Base-by-base conservation (phyloP, 2,797 vertebrate species). In the Telmatherina bonti region DNA sequence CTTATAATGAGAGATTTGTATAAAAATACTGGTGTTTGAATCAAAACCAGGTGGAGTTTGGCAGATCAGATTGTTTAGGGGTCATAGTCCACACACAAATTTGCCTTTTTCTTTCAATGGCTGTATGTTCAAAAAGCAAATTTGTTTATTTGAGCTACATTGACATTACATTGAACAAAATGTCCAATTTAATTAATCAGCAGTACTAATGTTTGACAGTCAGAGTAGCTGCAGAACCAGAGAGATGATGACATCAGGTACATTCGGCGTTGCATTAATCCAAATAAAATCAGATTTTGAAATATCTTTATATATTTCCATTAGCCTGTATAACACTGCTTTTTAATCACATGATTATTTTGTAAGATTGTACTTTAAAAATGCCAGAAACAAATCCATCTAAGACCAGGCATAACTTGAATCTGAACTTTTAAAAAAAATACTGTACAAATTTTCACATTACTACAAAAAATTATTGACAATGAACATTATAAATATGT, bases 351-450 rank as follows among this genome's bases (percentile, higher is more conserved):
- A 47, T 22, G 7, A n/a, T 47, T 47, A n/a, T 47, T 47, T 9
- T 9, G 20, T 22, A 10, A 22, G 7, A 18, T 43, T 43, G 16
- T 20, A 18, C 18, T 43, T 10, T 16, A 13, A 41, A 49, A 49
- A 49, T 31, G 5, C 20, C 53, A 47, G 49, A 53, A 49, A 49
- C 24, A 81, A 59, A 65, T 55, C 20, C 11, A 62, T 47, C 26
- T 33, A 4, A 67, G 8, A 38, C 0, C 26, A 66, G 49, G 36
- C 5, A 62, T 67, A 55, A 67, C 18, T 57, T 76, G 64, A 31
- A 62, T 72, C 52, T 74, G 29, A 78, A 73, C 2, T 31, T 31
- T 31, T n/a, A n/a, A n/a, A n/a, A n/a, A n/a, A 80, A 61, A 73
- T 63, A 20, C 8, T 7, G 0, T 47, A 18, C 45, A 69, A n/a